Evolutionary conservation across 2,113 vertebrate species (phyloP), one percentile per base, ranked within the genome.

Genomic region (Ascaphus truei): DNA sequence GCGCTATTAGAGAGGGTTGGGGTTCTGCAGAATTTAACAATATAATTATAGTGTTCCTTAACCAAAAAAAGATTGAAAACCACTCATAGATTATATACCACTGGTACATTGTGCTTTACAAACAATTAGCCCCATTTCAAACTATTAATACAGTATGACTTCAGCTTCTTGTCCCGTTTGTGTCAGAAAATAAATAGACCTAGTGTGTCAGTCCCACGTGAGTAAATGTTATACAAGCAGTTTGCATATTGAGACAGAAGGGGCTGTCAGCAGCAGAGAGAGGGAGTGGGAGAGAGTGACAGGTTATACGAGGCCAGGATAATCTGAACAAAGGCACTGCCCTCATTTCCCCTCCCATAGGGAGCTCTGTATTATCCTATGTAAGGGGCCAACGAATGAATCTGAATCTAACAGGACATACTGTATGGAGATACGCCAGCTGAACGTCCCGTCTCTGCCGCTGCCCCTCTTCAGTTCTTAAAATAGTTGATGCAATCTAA

Each of bases 141-240:
- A n/a, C n/a, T n/a, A n/a, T n/a, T n/a, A n/a, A n/a, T n/a, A n/a
- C n/a, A n/a, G 15, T 43, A 16, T 27, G 48, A 52, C 48, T 52
- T 52, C 23, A 27, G 45, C 61, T 51, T 29, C n/a, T 52, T 5
- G 18, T 36, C 51, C 65, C 50, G 41, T 47, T 43, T 68, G 8
- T 68, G 65, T 57, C 52, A 37, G 18, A 48, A 59, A 56, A 69
- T 60, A 69, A 69, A 69, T 69, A 56, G 55, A 33, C 45, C 30
- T 7, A 27, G 31, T 69, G 18, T 30, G 41, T 34, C 16, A 30
- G 55, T 59, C 66, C 66, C 66, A 37, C 22, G 31, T 60, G 66
- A 69, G 43, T 47, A 18, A 55, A 48, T 50, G 53, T 58, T 56
- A 8, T 52, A 11, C 5, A 13, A 29, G 18, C 23, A 48, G 10